These are phyloP conservation scores for Valencia hispanica DNA, from an alignment of 2,797 vertebrate genomes.

Conservation along the genomic window DNA sequence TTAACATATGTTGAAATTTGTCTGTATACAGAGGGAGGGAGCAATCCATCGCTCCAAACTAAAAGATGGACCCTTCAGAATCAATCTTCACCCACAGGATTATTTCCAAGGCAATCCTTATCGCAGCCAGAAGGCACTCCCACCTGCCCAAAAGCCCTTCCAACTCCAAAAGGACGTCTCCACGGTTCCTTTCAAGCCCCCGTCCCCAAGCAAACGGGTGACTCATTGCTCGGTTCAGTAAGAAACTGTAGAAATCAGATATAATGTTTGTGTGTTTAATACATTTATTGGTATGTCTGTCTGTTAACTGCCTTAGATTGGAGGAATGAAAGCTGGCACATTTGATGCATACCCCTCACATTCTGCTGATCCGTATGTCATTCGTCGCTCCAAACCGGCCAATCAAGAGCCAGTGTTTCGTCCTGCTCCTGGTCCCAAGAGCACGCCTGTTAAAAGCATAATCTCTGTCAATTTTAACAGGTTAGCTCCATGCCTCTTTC, in stretches of 20 bases:
- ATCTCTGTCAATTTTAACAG: constrained; percentile 57
- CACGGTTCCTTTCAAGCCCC: constrained; percentile 82
- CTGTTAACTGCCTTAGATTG: constrained; percentile 26
- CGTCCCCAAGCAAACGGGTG: constrained; percentile 87
- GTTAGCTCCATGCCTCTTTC: constrained; percentile 8
- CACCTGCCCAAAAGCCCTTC: constrained; percentile 70
- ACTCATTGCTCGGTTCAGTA: background rate
- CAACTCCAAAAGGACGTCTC: constrained; percentile 29
- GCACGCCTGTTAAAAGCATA: constrained; percentile 59
- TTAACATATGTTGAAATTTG: background rate
- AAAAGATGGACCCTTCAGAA: constrained; percentile 84
- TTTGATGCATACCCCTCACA: constrained; percentile 54
- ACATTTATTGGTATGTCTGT: constrained; percentile 4
- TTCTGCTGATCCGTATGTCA: constrained; percentile 49
- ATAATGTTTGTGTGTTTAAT: background rate
- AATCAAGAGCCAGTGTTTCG: constrained; percentile 39
- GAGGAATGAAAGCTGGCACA: constrained; percentile 67
- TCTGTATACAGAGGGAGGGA: constrained; percentile 74
- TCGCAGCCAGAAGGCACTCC: constrained; percentile 73
- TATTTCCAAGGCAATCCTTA: constrained; percentile 89
- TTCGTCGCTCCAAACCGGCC: constrained; percentile 29
- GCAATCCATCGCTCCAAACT: constrained; percentile 78
- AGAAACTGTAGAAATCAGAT: background rate
- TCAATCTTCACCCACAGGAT: constrained; percentile 85
- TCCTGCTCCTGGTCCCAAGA: constrained; percentile 59